Percentiles rank a stretch among this genome's conserved stretches.
Evolutionary conservation across 2,113 vertebrate species (phyloP).

Genomic region (Morone saxatilis): DNA sequence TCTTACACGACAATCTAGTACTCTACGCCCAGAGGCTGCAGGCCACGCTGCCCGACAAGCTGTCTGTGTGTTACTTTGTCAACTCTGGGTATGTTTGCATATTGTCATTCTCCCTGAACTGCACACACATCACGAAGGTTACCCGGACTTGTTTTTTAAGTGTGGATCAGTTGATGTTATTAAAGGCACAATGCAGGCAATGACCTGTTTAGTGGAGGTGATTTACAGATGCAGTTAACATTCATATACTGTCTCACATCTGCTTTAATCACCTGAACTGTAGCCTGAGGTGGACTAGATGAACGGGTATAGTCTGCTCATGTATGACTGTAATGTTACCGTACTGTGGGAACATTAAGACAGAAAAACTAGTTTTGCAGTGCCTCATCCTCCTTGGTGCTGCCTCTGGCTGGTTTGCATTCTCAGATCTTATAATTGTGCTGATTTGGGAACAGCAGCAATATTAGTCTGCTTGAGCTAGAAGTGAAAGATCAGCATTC

Average conservation of each 20-base stretch:
- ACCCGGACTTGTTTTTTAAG: background rate
- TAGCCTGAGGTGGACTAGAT: background rate
- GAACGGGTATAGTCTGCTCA: background rate
- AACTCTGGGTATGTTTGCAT: slow-evolving; percentile 92
- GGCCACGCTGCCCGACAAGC: slow-evolving; percentile 89
- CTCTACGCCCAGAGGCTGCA: slow-evolving; percentile 91
- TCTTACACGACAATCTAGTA: slow-evolving; percentile 96
- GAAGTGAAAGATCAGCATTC: background rate
- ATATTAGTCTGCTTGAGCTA: background rate
- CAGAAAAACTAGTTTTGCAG: background rate
- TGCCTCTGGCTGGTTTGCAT: background rate
- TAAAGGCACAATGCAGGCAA: background rate
- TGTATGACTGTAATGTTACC: background rate
- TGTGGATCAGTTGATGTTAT: background rate
- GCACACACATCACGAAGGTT: background rate
- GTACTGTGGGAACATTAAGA: background rate
- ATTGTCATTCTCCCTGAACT: background rate
- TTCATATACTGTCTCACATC: background rate
- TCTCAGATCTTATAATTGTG: background rate
- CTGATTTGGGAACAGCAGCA: background rate
- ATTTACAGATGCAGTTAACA: background rate
- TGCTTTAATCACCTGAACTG: background rate
- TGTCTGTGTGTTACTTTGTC: slow-evolving; percentile 96
- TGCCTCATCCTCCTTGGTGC: no score
- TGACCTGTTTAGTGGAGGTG: background rate